Evolutionary conservation across 2,888 invertebrate genomes (phyloP).

Genomic region (Tetragonisca angustula): DNA sequence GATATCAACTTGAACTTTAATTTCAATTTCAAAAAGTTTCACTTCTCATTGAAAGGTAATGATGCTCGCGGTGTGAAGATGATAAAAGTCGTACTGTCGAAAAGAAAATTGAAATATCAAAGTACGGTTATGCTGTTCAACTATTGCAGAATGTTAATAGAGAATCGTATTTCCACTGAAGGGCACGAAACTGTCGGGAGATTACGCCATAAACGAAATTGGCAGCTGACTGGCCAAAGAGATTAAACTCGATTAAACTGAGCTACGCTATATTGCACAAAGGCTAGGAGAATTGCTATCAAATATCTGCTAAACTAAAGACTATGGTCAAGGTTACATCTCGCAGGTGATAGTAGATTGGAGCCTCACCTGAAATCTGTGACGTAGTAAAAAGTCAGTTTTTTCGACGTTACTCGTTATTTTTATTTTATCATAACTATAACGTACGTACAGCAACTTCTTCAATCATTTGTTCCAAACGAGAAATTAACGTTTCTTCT

Average conservation of each 20-base stretch:
- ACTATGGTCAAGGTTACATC: too few species aligned
- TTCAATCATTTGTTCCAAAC: too few species aligned
- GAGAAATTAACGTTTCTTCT: too few species aligned
- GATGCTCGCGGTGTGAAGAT: too few species aligned
- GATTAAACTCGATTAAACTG: constrained; percentile 5
- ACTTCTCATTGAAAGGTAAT: too few species aligned
- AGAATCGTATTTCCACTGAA: not conserved
- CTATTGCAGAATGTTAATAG: not conserved
- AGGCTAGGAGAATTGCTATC: not conserved
- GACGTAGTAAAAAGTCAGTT: not conserved
- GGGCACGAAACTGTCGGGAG: not conserved
- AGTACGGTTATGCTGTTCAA: not conserved
- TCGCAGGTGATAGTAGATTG: not conserved
- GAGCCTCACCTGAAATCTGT: not conserved
- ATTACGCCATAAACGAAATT: constrained; percentile 1
- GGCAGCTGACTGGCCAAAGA: not conserved
- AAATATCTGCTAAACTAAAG: not conserved
- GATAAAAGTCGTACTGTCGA: too few species aligned
- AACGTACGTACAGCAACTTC: too few species aligned
- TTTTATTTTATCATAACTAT: not conserved
- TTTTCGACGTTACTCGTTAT: not conserved
- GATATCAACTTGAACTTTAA: not conserved
- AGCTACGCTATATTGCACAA: not conserved
- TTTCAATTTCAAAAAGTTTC: not conserved
- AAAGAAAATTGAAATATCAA: too few species aligned